Conservation (phyloP, 1,140 invertebrate species). For the Zaprionus africanus region DNA sequence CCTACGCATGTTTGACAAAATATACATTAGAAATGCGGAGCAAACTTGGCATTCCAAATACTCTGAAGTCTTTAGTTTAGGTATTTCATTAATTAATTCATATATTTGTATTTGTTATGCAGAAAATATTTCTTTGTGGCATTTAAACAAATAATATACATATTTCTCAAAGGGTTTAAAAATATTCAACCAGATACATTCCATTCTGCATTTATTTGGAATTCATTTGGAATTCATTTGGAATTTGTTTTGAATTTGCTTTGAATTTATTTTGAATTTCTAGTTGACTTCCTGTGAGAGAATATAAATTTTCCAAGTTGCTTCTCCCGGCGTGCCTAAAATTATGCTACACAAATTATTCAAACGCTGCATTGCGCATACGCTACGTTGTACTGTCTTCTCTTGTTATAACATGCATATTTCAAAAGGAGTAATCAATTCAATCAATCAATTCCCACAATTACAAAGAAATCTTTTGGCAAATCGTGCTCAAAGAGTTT, state of each 20-base stretch:
- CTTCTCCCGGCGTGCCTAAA: neutral
- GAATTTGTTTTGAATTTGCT: no score
- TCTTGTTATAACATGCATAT: neutral
- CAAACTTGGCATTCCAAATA: neutral
- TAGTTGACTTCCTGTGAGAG: no score
- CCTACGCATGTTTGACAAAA: neutral
- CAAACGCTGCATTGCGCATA: slow-evolving; percentile 14
- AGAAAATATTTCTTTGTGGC: neutral
- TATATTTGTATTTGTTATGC: neutral
- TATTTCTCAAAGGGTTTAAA: no score
- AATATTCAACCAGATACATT: no score
- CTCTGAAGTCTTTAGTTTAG: neutral
- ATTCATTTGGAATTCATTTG: no score
- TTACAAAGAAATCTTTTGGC: neutral
- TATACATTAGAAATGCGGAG: neutral
- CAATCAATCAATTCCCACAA: neutral
- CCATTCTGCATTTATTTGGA: no score
- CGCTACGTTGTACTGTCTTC: neutral
- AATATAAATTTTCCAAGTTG: no score
- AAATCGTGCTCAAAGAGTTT: neutral
- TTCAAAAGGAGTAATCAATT: neutral
- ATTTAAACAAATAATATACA: neutral
- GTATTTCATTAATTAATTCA: no score
- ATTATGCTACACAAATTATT: slow-evolving; percentile 7
- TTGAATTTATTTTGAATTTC: no score